Conservation (phyloP, 2,888 invertebrate species). For the Eilema griseolum region DNA sequence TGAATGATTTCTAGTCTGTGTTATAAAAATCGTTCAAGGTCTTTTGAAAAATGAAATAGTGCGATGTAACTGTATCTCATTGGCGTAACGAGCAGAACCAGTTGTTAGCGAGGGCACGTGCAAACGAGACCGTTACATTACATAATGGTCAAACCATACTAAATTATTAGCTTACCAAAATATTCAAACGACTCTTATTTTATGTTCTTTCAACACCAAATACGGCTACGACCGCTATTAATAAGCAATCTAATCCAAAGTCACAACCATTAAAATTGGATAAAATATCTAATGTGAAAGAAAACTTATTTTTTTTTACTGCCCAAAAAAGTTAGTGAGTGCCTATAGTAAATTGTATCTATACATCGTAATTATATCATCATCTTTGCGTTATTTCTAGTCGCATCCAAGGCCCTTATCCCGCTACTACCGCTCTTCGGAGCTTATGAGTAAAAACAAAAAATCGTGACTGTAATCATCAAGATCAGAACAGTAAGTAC, state of each 20-base stretch:
- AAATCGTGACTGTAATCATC: too few species aligned
- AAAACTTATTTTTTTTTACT: too few species aligned
- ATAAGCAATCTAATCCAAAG: constrained; percentile 2
- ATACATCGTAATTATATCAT: too few species aligned
- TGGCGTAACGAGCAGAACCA: constrained; percentile 38
- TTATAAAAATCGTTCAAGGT: constrained; percentile 37
- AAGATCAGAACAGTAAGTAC: too few species aligned
- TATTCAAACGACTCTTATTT: constrained; percentile 6
- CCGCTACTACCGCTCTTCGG: too few species aligned
- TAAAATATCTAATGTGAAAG: too few species aligned
- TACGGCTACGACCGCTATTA: background rate
- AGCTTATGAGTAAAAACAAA: too few species aligned
- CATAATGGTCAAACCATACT: constrained; percentile 24
- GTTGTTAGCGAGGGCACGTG: constrained; percentile 28
- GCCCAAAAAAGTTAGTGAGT: too few species aligned
- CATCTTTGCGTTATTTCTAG: too few species aligned
- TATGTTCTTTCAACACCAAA: constrained; percentile 5
- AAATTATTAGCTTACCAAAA: constrained; percentile 14
- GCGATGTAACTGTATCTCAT: constrained; percentile 34
- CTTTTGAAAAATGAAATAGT: constrained; percentile 24
- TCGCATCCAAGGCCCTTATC: too few species aligned
- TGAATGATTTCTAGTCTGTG: constrained; percentile 13
- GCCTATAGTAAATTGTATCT: too few species aligned
- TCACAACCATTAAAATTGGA: background rate
- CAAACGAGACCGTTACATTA: constrained; percentile 27